Evolutionary conservation across 2,797 vertebrate species (phyloP), one percentile per base, ranked within the genome.

Genomic region (Sciurus carolinensis): DNA sequence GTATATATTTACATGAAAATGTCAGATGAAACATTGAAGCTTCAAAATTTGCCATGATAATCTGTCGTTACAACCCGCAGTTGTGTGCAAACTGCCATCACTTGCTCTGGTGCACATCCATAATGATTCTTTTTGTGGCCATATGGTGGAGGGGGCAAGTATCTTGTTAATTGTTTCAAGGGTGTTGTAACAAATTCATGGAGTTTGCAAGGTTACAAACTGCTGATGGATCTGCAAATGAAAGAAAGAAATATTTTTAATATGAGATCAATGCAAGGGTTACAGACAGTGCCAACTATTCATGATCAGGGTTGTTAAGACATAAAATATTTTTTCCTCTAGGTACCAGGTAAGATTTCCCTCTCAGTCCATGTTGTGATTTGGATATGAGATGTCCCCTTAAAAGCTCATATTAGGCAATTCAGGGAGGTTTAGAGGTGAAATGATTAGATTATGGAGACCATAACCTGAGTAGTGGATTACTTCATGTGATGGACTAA

Each of bases 121-220:
- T 73, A 44, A 69, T 90, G 83, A 90, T 67, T 83, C 47, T 71
- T 90, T 36, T 52, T 87, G 92, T 87, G 54, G 20, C 54, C 26
- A 76, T 64, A 33, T 39, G 17, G 9, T 62, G 90, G 24, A 83
- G 7, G 22, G 2, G 1, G 1, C 14, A 62, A 89, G 39, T 39
- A 80, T 28, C 36, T 79, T 95, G 12, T 47, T 87, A 80, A 87
- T 89, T 93, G 22, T 69, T 94, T 93, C 57, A 62, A 50, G 54
- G 28, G 8, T 82, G 20, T 83, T 33, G 6, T n/a, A 79, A 71
- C 24, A 91, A 83, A 92, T 62, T 44, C 28, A 42, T 33, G 15
- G 24, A 79, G 30, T 79, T 50, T 88, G 33, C 42, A 93, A 57
- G 18, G 33, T 67, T 77, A 30, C 17, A 82, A 75, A 77, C 2